Base-by-base conservation (phyloP, 2,888 invertebrate genomes). In the Hedychridium roseum region DNA sequence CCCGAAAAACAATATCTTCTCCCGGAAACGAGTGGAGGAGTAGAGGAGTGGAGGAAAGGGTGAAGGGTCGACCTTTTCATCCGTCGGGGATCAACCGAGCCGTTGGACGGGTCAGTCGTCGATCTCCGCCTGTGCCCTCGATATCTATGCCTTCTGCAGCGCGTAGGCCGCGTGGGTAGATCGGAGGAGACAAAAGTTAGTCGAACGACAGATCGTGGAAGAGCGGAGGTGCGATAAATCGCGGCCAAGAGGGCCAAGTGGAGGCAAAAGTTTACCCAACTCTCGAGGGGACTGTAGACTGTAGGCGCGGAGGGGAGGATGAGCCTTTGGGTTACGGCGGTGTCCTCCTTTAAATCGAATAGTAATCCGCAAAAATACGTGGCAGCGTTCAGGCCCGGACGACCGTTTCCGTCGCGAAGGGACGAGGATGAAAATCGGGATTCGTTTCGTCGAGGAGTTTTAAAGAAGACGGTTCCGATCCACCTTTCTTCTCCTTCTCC, bases 311-410 rank as follows among this genome's bases (percentile, higher is more conserved):
- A 32, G 11, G 18, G 7, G 18, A 17, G 11, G 16, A 6, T 28
- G 44, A 23, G 36, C 14, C 12, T n/a, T n/a, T 16, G 7, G 18
- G 30, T 23, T 14, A 30, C 30, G 18, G 21, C 7, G 20, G 26
- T 15, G 30, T 34, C 9, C 32, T 27, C 16, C 34, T 40, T 46
- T 45, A 35, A 44, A 58, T 38, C 42, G 54, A 20, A 23, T 40
- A 30, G 35, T 57, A 53, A 58, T 59, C 52, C 41, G 27, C 18
- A 14, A 37, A 38, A 45, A 47, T 54, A 58, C 50, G 43, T 28
- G 21, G n/a, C 23, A 37, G n/a, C n/a, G 32, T 32, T n/a, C n/a
- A 28, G 14, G 35, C 34, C 34, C 32, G 35, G 35, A 44, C 37
- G 36, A 26, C 26, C 23, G 32, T 21, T n/a, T n/a, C 18, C 15